Evolutionary conservation across 2,797 vertebrate genomes (phyloP).

Genomic region (Epinephelus malabaricus): DNA sequence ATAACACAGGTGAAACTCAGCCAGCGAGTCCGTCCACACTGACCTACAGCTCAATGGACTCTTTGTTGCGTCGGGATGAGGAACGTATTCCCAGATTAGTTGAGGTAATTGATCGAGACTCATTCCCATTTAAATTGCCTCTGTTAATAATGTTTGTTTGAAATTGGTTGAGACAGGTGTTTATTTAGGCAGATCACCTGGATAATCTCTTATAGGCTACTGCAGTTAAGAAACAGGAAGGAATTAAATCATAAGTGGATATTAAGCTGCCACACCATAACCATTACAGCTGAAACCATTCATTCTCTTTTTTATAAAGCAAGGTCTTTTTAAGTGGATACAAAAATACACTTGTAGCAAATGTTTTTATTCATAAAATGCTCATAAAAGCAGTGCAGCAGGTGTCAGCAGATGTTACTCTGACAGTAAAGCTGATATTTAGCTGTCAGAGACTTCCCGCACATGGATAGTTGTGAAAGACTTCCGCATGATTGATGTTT

Average conservation of each 20-base stretch:
- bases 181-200: slow-evolving; percentile 21
- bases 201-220: neutral
- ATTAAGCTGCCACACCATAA: slow-evolving; percentile 3
- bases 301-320: neutral
- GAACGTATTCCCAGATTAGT: slow-evolving; percentile 12
- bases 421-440: slow-evolving; percentile 34
- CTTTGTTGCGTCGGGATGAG: slow-evolving; percentile 52
- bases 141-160: neutral
- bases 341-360: slow-evolving; percentile 2
- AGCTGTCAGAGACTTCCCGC: slow-evolving; percentile 48
- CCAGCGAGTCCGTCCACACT: neutral
- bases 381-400: slow-evolving; percentile 41
- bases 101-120: slow-evolving; percentile 9
- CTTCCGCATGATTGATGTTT: slow-evolving; percentile 60
- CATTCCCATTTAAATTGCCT: neutral
- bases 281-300: neutral
- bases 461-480: slow-evolving; percentile 12
- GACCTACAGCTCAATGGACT: slow-evolving; percentile 44
- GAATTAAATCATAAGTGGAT: neutral
- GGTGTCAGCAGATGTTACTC: slow-evolving; percentile 57
- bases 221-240: neutral
- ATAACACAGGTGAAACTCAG: slow-evolving; percentile 57
- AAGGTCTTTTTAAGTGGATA: neutral
- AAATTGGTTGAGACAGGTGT: slow-evolving; percentile 10
- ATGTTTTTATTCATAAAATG: slow-evolving; percentile 25